phyloP scores from a whole-genome alignment of 2,888 invertebrate genomes.

The Ceraclea dissimilis region DNA sequence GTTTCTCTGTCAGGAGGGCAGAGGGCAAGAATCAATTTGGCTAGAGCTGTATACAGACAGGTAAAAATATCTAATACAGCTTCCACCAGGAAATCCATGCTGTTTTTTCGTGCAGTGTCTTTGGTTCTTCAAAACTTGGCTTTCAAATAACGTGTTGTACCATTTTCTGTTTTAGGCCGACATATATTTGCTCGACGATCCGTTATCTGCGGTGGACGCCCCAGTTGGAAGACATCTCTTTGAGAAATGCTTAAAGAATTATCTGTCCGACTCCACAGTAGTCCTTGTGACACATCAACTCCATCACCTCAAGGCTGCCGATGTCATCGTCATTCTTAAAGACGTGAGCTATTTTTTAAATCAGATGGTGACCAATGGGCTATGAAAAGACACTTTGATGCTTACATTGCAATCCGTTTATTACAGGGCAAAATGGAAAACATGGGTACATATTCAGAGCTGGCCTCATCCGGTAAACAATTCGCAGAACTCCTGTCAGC shows the following conservation, averaged over 20 bases:
- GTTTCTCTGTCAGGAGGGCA: constrained; percentile 73
- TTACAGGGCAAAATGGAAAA: constrained; percentile 48
- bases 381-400: not conserved
- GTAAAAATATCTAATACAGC: constrained; percentile 47
- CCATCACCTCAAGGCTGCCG: constrained; percentile 61
- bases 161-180: constrained; percentile 43
- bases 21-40: constrained; percentile 69
- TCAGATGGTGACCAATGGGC: too few species aligned
- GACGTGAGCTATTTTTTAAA: constrained; percentile 52
- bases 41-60: constrained; percentile 68
- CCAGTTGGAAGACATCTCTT: constrained; percentile 62
- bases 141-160: too few species aligned
- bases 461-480: constrained; percentile 50
- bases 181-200: constrained; percentile 69
- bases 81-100: too few species aligned
- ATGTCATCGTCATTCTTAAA: constrained; percentile 55
- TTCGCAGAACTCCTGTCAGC: constrained; percentile 51
- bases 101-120: not conserved
- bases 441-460: constrained; percentile 52
- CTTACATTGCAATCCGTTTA: not conserved
- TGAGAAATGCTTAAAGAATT: constrained; percentile 55
- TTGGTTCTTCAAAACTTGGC: not conserved
- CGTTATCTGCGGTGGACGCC: constrained; percentile 51
- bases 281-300: constrained; percentile 80
- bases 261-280: constrained; percentile 56